Evolutionary conservation across 2,797 vertebrate species (phyloP).

Genomic region (Alauda arvensis): DNA sequence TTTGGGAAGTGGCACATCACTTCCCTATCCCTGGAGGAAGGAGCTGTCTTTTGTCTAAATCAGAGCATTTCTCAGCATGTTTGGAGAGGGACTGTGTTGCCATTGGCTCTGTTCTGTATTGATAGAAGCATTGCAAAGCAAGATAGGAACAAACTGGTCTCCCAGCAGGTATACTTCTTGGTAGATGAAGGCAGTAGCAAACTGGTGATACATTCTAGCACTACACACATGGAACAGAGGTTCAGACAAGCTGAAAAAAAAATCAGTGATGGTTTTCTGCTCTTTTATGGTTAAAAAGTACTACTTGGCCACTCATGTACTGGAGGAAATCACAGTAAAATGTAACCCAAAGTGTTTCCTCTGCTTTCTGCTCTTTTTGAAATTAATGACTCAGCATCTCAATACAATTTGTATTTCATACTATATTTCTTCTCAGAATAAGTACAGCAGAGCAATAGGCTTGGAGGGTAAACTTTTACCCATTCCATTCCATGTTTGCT

Average conservation of each 20-base stretch:
- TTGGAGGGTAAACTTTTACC: not conserved
- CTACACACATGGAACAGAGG: not conserved
- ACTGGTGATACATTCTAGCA: not conserved
- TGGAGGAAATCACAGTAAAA: not conserved
- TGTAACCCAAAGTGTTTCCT: not conserved
- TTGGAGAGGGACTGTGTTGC: not conserved
- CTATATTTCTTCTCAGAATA: not conserved
- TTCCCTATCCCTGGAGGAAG: not conserved
- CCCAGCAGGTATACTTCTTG: not conserved
- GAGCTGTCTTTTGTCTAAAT: not conserved
- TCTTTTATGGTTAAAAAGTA: not conserved
- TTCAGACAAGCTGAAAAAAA: not conserved
- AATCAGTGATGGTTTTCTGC: not conserved
- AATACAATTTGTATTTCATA: not conserved
- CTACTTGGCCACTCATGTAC: not conserved
- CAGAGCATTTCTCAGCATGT: conserved; percentile 11
- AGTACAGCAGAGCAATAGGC: not conserved
- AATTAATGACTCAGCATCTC: not conserved
- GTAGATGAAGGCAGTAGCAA: not conserved
- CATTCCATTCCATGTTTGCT: not conserved
- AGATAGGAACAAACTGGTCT: not conserved
- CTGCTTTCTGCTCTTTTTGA: not conserved
- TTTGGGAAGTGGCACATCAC: not conserved
- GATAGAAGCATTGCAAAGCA: not conserved
- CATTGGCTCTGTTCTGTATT: not conserved